Conservation (phyloP, 2,113 vertebrate genomes). For the Hypanus sabinus region DNA sequence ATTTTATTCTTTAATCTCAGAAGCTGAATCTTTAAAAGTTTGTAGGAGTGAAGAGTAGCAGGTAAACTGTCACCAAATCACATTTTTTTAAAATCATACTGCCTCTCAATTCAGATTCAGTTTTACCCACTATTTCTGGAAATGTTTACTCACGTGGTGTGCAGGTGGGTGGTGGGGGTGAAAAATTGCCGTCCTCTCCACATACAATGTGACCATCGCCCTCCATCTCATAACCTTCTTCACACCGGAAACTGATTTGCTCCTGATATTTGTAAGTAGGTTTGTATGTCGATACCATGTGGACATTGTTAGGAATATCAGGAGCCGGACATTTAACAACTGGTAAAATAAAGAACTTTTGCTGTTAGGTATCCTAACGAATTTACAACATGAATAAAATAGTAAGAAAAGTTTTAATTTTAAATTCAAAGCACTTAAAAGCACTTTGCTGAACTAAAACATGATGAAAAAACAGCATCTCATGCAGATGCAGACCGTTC, state of each 20-base stretch:
- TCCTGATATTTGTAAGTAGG: background rate
- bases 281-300: background rate
- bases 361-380: background rate
- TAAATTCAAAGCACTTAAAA: no score
- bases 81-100: no score
- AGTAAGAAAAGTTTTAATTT: no score
- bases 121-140: no score
- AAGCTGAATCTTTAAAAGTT: background rate
- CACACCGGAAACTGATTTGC: background rate
- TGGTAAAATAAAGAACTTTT: background rate
- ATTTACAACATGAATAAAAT: no score
- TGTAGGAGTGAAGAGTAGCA: background rate
- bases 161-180: background rate
- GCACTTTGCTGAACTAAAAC: no score
- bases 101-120: background rate
- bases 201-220: background rate
- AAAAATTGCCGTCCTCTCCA: background rate
- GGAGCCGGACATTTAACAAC: background rate
- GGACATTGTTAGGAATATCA: rapidly evolving
- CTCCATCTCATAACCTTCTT: background rate
- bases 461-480: no score
- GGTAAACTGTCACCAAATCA: no score
- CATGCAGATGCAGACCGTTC: no score
- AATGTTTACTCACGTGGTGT: background rate
- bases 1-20: background rate